phyloP scores from a whole-genome alignment of 2,888 invertebrate genomes.

The Corbicula japonica region DNA sequence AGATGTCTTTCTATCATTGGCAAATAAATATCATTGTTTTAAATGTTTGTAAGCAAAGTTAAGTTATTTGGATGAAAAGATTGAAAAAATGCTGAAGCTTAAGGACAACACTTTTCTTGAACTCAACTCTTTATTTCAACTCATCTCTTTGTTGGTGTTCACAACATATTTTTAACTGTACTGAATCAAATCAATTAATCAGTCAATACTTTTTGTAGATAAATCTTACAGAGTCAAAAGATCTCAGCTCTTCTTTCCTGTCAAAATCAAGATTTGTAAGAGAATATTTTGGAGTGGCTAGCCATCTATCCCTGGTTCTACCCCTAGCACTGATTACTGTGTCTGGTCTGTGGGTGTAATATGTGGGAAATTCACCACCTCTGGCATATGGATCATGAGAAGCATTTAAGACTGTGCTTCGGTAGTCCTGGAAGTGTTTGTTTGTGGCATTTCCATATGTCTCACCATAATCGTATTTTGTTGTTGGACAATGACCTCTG shows the following conservation, averaged over 20 bases:
- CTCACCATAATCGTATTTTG: conserved; percentile 87
- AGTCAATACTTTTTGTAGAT: too few relatives aligned
- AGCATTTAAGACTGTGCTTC: conserved; percentile 83
- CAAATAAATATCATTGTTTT: too few relatives aligned
- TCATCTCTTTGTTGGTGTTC: too few relatives aligned
- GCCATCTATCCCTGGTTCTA: conserved; percentile 84
- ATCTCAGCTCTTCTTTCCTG: conserved; percentile 82
- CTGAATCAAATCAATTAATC: too few relatives aligned
- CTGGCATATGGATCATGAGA: conserved; percentile 83
- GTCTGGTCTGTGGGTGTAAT: conserved; percentile 86
- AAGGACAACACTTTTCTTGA: too few relatives aligned
- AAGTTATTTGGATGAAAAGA: too few relatives aligned
- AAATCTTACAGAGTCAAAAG: conserved; percentile 81
- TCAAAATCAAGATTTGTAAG: conserved; percentile 85
- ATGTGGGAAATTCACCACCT: conserved; percentile 86
- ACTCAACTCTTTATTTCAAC: too few relatives aligned
- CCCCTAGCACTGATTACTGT: conserved; percentile 85
- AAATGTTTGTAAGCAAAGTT: too few relatives aligned
- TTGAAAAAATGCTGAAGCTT: too few relatives aligned
- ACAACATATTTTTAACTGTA: too few relatives aligned
- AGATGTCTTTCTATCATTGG: too few relatives aligned
- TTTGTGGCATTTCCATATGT: conserved; percentile 86
- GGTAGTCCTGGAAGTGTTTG: conserved; percentile 86
- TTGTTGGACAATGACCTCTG: conserved; percentile 85
- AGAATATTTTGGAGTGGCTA: conserved; percentile 83